A percentile compares a stretch with the other conserved stretches of the same genome.
These are phyloP conservation scores for Cyprinus carpio DNA, from an alignment of 2,113 vertebrate genomes.

Conservation along the genomic window DNA sequence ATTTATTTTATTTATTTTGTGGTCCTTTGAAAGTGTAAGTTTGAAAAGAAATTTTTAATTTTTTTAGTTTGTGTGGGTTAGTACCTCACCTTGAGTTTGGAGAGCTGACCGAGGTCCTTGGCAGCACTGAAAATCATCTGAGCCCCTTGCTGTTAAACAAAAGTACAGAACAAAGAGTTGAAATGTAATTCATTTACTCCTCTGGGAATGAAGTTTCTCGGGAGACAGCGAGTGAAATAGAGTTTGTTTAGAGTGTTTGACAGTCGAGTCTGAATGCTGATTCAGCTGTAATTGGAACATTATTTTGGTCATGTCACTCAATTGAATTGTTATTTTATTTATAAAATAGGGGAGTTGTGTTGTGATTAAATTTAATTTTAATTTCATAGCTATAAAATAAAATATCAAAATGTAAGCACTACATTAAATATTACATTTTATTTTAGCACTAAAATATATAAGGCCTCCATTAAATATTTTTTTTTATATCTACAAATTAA, in stretches of 20 bases:
- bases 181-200: background rate
- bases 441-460: background rate
- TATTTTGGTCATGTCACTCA: background rate
- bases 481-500: background rate
- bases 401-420: background rate
- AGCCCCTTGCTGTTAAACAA: constrained; percentile 81
- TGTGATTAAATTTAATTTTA: too few relatives aligned
- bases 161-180: constrained; percentile 32
- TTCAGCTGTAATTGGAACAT: background rate
- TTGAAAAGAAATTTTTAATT: too few relatives aligned
- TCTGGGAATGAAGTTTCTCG: background rate
- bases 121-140: constrained; percentile 98
- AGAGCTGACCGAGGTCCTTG: too few relatives aligned
- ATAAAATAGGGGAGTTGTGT: background rate
- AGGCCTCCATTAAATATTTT: background rate
- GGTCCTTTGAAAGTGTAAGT: too few relatives aligned
- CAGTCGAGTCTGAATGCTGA: background rate
- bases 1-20: too few relatives aligned
- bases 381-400: background rate
- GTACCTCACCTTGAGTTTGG: constrained; percentile 91
- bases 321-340: background rate
- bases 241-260: background rate
- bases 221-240: background rate
- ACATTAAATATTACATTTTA: background rate
- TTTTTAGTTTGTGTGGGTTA: too few relatives aligned